Conservation (phyloP, 2,113 vertebrate species). For the Sardina pilchardus region DNA sequence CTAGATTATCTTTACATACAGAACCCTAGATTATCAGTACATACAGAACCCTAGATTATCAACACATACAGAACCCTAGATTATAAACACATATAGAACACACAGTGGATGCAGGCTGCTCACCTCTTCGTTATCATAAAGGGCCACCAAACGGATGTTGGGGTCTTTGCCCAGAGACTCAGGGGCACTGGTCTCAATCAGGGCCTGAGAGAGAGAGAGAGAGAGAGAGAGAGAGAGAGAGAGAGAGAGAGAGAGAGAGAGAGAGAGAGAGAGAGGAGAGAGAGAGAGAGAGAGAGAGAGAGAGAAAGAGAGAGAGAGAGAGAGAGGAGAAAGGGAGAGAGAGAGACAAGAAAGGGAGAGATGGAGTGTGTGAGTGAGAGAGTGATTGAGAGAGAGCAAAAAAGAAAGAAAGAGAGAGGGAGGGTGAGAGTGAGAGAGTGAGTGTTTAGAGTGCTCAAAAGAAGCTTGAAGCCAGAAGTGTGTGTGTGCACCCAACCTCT, state of each 20-base stretch:
- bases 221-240: neutral
- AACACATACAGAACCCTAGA: no score
- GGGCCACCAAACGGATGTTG: slow-evolving; percentile 85
- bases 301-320: neutral
- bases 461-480: neutral
- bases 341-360: no score
- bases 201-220: slow-evolving; percentile 68
- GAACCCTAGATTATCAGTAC: no score
- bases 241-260: neutral
- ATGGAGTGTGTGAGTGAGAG: no score
- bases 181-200: slow-evolving; percentile 80
- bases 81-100: neutral
- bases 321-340: no score
- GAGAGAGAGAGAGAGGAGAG: neutral
- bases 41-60: no score
- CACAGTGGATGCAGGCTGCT: slow-evolving; percentile 35
- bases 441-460: neutral
- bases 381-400: neutral
- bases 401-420: neutral
- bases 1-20: no score
- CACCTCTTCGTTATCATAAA: slow-evolving; percentile 97
- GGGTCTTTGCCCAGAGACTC: slow-evolving; percentile 80
- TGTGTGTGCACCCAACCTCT: neutral
- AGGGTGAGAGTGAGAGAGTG: neutral
- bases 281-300: neutral